Evolutionary conservation across 53 echinoderm and acorn worm genomes (phyloP).

Genomic region (Apostichopus leukothele): DNA sequence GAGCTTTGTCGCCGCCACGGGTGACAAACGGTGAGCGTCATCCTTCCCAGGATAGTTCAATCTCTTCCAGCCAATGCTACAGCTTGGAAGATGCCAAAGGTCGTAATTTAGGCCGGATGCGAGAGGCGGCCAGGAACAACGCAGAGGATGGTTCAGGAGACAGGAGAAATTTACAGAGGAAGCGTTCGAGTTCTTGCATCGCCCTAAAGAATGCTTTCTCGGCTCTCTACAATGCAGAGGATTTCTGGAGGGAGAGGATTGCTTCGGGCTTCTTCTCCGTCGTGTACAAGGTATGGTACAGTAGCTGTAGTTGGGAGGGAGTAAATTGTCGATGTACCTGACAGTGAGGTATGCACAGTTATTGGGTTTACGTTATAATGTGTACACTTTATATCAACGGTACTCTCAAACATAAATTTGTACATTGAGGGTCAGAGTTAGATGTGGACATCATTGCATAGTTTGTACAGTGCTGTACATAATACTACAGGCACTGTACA

Average conservation of each 20-base stretch:
- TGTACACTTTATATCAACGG: neutral
- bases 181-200: constrained; percentile 44
- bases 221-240: constrained; percentile 68
- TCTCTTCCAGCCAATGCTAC: neutral
- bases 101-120: constrained; percentile 19
- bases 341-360: neutral
- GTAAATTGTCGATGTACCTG: too few species aligned
- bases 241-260: constrained; percentile 71
- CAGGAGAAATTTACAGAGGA: neutral
- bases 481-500: too few species aligned
- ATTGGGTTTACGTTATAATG: too few species aligned
- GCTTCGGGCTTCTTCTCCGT: constrained; percentile 83
- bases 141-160: neutral
- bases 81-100: constrained; percentile 7
- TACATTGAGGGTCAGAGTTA: too few species aligned
- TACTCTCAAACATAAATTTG: too few species aligned
- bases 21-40: neutral
- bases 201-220: constrained; percentile 61
- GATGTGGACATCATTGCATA: too few species aligned
- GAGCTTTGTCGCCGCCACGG: neutral
- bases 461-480: too few species aligned
- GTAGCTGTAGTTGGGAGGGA: neutral
- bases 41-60: neutral
- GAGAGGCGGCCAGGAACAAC: constrained; percentile 1
- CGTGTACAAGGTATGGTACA: constrained; percentile 75